Base-by-base conservation (phyloP, 2,888 invertebrate genomes). In the Hoplodrina ambigua region DNA sequence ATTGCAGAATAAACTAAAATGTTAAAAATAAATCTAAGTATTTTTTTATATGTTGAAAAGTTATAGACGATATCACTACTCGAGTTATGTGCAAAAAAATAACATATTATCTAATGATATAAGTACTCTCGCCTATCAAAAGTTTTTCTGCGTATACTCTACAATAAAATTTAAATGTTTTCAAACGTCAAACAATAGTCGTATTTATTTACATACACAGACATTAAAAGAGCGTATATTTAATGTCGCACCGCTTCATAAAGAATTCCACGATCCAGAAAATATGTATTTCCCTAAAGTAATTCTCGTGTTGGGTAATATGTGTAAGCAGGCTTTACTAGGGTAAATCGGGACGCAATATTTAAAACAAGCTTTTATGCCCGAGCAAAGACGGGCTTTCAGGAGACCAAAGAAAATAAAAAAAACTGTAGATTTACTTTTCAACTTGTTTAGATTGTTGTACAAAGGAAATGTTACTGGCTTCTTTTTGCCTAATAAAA, bases 361-460 rank as follows among this genome's bases (percentile, higher is more conserved):
- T 94, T 94, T 94, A 93, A 94, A 94, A 93, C 91, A 90, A 75
- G 93, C 90, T 92, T 93, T 93, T 88, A 91, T 91, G 88, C 90
- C 87, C 85, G 83, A 87, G 87, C 90, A 91, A 91, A 91, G 91
- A 87, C 89, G 86, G 89, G 88, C 89, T 92, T 93, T 92, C 89
- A 88, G 87, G 85, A 87, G 86, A 87, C 89, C 88, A 87, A 88
- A 87, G 87, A 86, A 92, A 92, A 93, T 90, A 41, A 92, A 90
- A n/a, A 91, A 92, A 88, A 86, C 88, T 88, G 85, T 85, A 89
- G 88, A 91, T 92, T 91, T 90, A 91, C 89, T 90, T 89, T 91
- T 89, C 87, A 89, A 87, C 85, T 81, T 88, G 80, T 86, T 78
- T 87, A 85, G 81, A 87, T 86, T 84, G 78, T 83, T 84, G 75